Percentiles rank a stretch among this genome's conserved stretches.
Conservation (phyloP, 2,888 invertebrate genomes). For the Entomobrya multifasciata region DNA sequence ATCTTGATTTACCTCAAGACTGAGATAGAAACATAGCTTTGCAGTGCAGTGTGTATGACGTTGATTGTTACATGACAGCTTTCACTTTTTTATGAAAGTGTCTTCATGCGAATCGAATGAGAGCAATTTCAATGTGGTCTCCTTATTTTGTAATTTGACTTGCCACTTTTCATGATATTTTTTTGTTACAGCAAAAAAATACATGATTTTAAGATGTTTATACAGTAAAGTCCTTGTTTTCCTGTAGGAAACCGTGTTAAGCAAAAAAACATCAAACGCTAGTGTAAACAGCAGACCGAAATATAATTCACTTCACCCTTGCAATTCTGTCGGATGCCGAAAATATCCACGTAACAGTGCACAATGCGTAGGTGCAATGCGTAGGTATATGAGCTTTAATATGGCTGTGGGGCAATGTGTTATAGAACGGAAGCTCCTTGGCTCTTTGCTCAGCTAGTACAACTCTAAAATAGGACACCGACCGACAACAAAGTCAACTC, state of each 20-base stretch:
- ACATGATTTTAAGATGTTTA: no score
- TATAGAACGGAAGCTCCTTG: conserved; percentile 56
- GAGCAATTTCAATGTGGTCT: conserved; percentile 68
- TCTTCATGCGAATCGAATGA: conserved; percentile 68
- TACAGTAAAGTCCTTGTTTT: conserved; percentile 18
- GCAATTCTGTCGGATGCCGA: no score
- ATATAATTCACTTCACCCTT: no score
- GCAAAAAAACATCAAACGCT: background rate
- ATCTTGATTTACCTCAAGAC: no score
- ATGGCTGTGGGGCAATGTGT: conserved; percentile 50
- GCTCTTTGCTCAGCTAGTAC: background rate
- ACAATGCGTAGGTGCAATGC: no score
- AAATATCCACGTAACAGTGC: no score
- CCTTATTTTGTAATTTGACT: conserved; percentile 65
- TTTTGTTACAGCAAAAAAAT: conserved; percentile 5
- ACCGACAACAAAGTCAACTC: no score
- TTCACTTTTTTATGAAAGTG: conserved; percentile 71
- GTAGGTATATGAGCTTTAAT: no score
- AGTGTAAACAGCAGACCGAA: conserved; percentile 4
- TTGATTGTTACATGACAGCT: conserved; percentile 71
- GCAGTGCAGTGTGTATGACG: no score
- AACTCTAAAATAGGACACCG: no score
- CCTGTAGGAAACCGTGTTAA: conserved; percentile 11
- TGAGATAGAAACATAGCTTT: no score
- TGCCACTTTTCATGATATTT: conserved; percentile 36